Evolutionary conservation across 1,140 invertebrate species (phyloP), one percentile per base, ranked within the genome.

Genomic region (fruit fly (Drosophila melanogaster)): DNA sequence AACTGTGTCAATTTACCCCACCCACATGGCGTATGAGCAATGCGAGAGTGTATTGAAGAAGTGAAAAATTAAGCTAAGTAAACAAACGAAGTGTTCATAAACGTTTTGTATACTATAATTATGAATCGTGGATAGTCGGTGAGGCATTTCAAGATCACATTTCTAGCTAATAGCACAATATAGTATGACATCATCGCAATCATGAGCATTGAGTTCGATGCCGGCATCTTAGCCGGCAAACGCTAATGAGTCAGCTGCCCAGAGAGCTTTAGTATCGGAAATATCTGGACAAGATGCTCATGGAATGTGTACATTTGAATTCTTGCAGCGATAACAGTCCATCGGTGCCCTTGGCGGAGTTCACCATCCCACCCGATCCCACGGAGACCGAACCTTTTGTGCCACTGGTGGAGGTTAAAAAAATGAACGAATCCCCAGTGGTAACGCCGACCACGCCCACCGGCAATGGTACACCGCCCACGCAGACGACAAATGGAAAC

Each of bases 171-270:
- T 46, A 43, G 43, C 51, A 26, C 61, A 59, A 49, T 59, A 59
- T 43, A 56, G 60, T 64, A 61, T 85, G 81, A 81, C 77, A 77
- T 86, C 81, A 84, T 43, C 55, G 35, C 41, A 35, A 14, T 58
- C 46, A 19, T 49, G 30, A 76, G 44, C 62, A 69, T 40, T 40
- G 41, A 44, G 62, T 44, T 53, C 51, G 49, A 79, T 41, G 66
- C 51, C 70, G 43, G 60, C 54, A 65, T 73, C 47, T 59, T 65
- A 60, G 51, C 67, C 67, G 50, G 46, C 49, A 53, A 44, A 49
- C 56, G 83, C 79, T 80, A 79, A 77, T 89, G 77, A 84, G 70
- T 89, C 77, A 84, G 79, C 67, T 76, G 62, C 41, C 33, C 51
- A 7, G 1, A 15, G 15, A 55, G 47, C 57, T 64, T 47, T 61